Evolutionary conservation across 1,140 invertebrate species (phyloP), one percentile per base, ranked within the genome.

Genomic region (Drosophila seguyi): DNA sequence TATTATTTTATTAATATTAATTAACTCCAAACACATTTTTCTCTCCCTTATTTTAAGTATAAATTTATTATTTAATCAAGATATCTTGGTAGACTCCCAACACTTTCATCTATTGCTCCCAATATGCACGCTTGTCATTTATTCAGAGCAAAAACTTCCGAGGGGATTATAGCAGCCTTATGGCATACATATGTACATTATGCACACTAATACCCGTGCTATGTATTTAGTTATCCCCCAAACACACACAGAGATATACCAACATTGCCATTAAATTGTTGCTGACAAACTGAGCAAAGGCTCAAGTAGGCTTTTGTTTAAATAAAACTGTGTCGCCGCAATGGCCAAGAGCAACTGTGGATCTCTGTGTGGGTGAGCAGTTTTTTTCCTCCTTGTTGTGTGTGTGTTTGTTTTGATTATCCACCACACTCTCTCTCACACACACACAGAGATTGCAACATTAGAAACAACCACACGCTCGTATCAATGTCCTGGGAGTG

Each of bases 271-370:
- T 88, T 77, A 88, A 88, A 83, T 83, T 83, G 56, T 67, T 77
- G 72, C 60, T 66, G 47, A 75, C 65, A 63, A 84, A 68, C 72
- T 87, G 85, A 85, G 81, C 85, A 90, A 66, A 77, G 65, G 83
- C 81, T 90, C 81, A 90, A 90, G 85, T 75, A 69, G 74, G 77
- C 85, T 79, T 81, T 90, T 90, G 85, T 90, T 85, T 84, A 90
- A 88, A 90, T 88, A 69, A 90, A 90, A 88, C 52, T 88, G 67
- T 88, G 76, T 78, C 52, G 84, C 74, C 62, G 67, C 80, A 87
- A 83, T 63, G 67, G 34, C 69, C 76, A 60, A 67, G 36, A 58
- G 61, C 75, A 67, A 75, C 72, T 88, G 73, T 75, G 77, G 75
- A 38, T 22, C 27, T 18, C n/a, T 18, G 13, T 48, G 66, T 47